Evolutionary conservation across 2,797 vertebrate species (phyloP), one percentile per base, ranked within the genome.

Genomic region (Xenopus petersii): DNA sequence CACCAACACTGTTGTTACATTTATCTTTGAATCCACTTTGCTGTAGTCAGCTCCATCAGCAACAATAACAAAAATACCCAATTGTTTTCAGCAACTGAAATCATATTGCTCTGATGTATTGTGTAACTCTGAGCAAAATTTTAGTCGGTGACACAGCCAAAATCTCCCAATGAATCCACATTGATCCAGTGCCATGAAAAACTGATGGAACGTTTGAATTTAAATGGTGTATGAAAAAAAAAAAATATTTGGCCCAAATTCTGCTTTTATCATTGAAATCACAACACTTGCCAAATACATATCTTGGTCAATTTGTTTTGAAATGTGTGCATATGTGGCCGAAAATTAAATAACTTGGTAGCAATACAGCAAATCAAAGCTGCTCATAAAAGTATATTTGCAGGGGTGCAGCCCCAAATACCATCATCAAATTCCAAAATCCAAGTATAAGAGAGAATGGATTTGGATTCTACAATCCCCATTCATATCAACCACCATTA

Each of bases 251-350:
- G 68, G 55, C 62, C 21, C 12, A 5, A 13, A 21, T 54, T 42
- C 15, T 66, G 24, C 58, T 69, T 47, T 70, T 75, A 56, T 75
- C 60, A 64, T 62, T 55, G 42, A 71, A 65, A 70, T 75, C 36
- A 30, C 3, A 48, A 6, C 42, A 5, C 13, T 36, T 69, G 49
- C 67, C 60, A 75, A 60, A 42, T 42, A 7, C 46, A 74, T 60
- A 26, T 49, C 55, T 60, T 24, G 65, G 30, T 48, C 48, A 75
- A 58, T 64, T 63, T 21, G 15, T 30, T 64, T 55, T 66, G 8
- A 42, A 42, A 42, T 42, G 3, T 42, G 36, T 42, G 5, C 36
- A 42, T 9, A 42, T 42, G 5, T 4, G 6, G 36, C 36, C 5
- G 36, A 42, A 9, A 30, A 7, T 42, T 42, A 42, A 6, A 42